Evolutionary conservation across 2,113 vertebrate species (phyloP).

Genomic region (Scolopax mira): DNA sequence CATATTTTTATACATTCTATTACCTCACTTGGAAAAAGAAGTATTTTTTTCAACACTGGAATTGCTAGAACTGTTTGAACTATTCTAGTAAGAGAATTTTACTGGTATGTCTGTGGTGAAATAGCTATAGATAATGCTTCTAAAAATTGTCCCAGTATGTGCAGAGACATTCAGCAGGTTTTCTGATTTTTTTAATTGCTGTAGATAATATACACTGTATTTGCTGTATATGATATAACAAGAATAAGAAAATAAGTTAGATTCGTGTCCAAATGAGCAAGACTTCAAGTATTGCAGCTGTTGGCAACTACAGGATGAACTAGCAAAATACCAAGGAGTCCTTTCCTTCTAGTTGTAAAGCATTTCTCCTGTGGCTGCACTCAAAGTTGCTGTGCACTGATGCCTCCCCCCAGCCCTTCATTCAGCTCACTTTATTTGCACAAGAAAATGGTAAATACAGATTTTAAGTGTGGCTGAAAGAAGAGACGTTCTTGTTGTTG

Average conservation of each 20-base stretch:
- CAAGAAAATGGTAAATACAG: not conserved
- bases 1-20: not conserved
- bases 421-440: not conserved
- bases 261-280: not conserved
- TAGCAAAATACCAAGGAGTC: not conserved
- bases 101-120: not conserved
- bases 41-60: not conserved
- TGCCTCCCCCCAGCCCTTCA: not conserved
- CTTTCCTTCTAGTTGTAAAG: not conserved
- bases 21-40: not conserved
- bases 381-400: not conserved
- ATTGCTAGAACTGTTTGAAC: not conserved
- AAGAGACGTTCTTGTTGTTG: not conserved
- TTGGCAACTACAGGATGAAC: not conserved
- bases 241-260: not conserved
- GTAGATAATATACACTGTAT: not conserved
- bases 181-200: not conserved
- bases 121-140: not conserved
- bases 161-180: not conserved
- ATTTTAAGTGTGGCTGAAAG: not conserved
- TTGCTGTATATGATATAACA: not conserved
- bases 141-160: not conserved
- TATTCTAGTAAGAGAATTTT: not conserved
- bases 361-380: not conserved
- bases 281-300: not conserved